A percentile compares a stretch with the other conserved stretches of the same genome.
phyloP scores from a whole-genome alignment of 2,888 invertebrate genomes.

The Branchellion lobata region DNA sequence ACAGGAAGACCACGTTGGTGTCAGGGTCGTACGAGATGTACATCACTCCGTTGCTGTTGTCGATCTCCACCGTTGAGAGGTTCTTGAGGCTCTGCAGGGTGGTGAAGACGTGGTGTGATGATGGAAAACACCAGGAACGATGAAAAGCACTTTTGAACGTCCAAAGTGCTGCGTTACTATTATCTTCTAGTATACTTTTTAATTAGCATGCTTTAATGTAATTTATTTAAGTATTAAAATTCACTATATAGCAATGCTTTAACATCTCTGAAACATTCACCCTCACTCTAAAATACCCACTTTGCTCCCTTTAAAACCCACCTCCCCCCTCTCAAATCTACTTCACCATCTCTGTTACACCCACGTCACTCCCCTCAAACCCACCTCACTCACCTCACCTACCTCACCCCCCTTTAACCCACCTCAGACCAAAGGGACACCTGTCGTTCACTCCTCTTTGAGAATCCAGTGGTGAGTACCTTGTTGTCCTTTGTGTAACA shows the following conservation, averaged over 20 bases:
- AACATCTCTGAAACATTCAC: too few relatives aligned
- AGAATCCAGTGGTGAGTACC: constrained; percentile 87
- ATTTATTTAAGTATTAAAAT: too few relatives aligned
- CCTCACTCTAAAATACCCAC: not conserved
- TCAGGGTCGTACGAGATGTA: constrained; percentile 91
- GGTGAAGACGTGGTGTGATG: not conserved
- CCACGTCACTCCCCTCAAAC: too few relatives aligned
- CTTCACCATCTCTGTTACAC: too few relatives aligned
- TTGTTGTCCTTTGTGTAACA: constrained; percentile 79
- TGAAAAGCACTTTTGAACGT: too few relatives aligned
- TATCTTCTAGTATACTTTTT: too few relatives aligned
- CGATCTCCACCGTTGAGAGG: constrained; percentile 62
- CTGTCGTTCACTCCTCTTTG: constrained; percentile 86
- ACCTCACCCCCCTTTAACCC: constrained; percentile 58
- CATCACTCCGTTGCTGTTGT: constrained; percentile 72
- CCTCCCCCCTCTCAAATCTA: too few relatives aligned
- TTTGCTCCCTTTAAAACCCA: not conserved
- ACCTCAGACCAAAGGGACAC: constrained; percentile 76
- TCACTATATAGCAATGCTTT: not conserved
- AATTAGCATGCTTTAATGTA: too few relatives aligned
- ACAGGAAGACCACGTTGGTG: constrained; percentile 78
- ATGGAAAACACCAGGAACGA: not conserved
- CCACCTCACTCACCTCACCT: not conserved
- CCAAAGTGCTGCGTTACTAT: too few relatives aligned
- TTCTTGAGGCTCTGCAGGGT: constrained; percentile 52